Percentiles rank a stretch among this genome's conserved stretches.
These are phyloP conservation scores for Gortyna flavago DNA, from an alignment of 2,888 invertebrate species.

Conservation along the genomic window DNA sequence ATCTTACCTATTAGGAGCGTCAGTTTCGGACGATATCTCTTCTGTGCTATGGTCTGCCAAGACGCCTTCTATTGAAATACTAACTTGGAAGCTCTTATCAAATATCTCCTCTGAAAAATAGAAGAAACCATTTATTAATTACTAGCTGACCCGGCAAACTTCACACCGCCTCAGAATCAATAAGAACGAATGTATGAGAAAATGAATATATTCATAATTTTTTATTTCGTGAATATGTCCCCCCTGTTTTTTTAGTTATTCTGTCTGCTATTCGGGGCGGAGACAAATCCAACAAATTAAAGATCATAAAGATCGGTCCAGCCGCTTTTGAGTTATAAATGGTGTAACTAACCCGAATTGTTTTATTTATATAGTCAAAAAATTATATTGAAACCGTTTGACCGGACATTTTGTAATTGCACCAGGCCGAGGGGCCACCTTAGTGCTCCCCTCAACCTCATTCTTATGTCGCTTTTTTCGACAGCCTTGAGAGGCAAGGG, in stretches of 20 bases:
- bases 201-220: too few species aligned
- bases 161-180: too few species aligned
- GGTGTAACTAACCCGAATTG: too few species aligned
- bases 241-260: too few species aligned
- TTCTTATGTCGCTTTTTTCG: not conserved
- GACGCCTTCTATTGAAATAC: slow-evolving; percentile 95
- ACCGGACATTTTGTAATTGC: not conserved
- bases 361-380: not conserved
- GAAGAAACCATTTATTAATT: slow-evolving; percentile 20
- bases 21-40: slow-evolving; percentile 91
- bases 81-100: slow-evolving; percentile 96
- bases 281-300: too few species aligned
- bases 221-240: too few species aligned
- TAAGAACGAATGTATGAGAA: too few species aligned
- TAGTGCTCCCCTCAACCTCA: not conserved
- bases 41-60: slow-evolving; percentile 93
- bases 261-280: too few species aligned
- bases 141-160: not conserved
- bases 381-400: not conserved
- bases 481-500: not conserved
- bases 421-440: too few species aligned
- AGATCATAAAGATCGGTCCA: too few species aligned
- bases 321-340: too few species aligned
- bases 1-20: slow-evolving; percentile 92
- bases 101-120: slow-evolving; percentile 95